A percentile compares a stretch with the other conserved stretches of the same genome.
phyloP scores from a whole-genome alignment of 2,113 vertebrate species.

The Oreocharis arfaki region DNA sequence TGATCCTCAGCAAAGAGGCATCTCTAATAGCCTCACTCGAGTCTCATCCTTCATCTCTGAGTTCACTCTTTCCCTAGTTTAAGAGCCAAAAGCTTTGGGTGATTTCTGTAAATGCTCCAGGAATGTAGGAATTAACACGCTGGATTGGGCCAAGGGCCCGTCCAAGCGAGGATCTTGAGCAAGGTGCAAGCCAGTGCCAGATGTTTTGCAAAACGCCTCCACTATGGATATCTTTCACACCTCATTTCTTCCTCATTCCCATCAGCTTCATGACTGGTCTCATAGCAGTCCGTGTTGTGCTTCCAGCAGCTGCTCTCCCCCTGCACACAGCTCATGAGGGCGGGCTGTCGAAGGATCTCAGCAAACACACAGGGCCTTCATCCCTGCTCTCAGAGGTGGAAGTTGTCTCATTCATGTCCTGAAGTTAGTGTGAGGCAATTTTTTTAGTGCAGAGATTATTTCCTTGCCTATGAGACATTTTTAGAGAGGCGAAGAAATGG shows the following conservation, averaged over 20 bases:
- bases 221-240: not conserved
- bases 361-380: not conserved
- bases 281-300: not conserved
- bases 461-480: not conserved
- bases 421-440: not conserved
- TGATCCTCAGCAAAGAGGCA: not conserved
- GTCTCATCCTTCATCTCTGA: not conserved
- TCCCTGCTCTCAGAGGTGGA: not conserved
- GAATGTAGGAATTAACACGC: not conserved
- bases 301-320: not conserved
- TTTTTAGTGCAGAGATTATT: not conserved
- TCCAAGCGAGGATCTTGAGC: not conserved
- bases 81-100: not conserved
- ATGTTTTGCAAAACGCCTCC: not conserved
- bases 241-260: conserved; percentile 18
- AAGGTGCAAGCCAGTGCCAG: not conserved
- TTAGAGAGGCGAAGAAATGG: not conserved
- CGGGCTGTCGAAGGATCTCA: not conserved
- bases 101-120: not conserved
- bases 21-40: rapidly evolving
- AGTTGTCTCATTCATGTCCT: not conserved
- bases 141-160: not conserved
- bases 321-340: not conserved
- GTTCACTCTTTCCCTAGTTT: not conserved
- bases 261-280: not conserved